phyloP scores from a whole-genome alignment of 2,888 invertebrate species.

The Noctua pronuba region DNA sequence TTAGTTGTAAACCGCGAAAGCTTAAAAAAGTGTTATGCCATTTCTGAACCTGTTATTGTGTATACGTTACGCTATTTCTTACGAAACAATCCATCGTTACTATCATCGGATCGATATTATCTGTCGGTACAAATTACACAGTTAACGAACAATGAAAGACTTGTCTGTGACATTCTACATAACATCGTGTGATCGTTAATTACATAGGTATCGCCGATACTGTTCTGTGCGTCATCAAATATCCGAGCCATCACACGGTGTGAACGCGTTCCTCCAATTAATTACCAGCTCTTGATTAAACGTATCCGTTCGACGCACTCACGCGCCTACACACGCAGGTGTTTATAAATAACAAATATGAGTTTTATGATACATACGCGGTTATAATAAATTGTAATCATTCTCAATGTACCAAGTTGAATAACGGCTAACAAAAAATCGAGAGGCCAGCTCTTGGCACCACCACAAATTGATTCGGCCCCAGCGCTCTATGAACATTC shows the following conservation, averaged over 20 bases:
- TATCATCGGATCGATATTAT: no score
- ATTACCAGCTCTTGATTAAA: conserved; percentile 81
- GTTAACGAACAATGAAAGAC: conserved; percentile 33
- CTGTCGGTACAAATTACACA: conserved; percentile 30
- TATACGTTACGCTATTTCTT: background rate
- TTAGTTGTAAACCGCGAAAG: no score
- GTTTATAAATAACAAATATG: conserved; percentile 81
- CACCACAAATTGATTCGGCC: conserved; percentile 82
- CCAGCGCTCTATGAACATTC: conserved; percentile 85
- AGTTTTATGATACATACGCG: conserved; percentile 74
- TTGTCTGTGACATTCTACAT: conserved; percentile 38
- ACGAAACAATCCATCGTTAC: conserved; percentile 15
- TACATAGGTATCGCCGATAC: conserved; percentile 58
- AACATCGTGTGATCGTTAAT: conserved; percentile 56
- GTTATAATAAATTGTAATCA: conserved; percentile 82
- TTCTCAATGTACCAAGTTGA: conserved; percentile 79
- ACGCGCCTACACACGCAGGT: conserved; percentile 79
- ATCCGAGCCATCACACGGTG: conserved; percentile 71
- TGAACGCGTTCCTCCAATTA: conserved; percentile 73
- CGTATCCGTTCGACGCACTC: conserved; percentile 79
- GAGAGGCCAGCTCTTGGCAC: conserved; percentile 81
- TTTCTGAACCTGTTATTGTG: background rate
- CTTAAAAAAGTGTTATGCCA: no score
- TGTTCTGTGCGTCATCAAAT: conserved; percentile 71
- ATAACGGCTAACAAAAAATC: conserved; percentile 83